Base-by-base conservation (phyloP, 2,113 vertebrate species). In the Megaleporinus macrocephalus region DNA sequence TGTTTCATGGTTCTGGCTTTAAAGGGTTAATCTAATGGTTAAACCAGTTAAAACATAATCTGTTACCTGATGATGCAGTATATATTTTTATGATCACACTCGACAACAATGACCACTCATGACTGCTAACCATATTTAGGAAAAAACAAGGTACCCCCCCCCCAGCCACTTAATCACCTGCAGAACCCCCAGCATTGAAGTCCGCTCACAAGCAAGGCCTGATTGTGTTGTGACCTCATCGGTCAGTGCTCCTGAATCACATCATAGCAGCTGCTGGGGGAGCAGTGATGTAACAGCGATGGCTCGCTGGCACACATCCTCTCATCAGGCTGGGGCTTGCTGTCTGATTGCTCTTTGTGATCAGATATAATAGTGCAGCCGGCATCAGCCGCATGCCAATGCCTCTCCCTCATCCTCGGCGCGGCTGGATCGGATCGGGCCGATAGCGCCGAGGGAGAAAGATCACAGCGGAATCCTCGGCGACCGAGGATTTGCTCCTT, bases 271-370 rank as follows among this genome's bases (percentile, higher is more conserved):
- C 57, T 61, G 57, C 57, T 70, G 0, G 10, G n/a, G 33, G 66
- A 70, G 66, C 66, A 51, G 73, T 78, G 81, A 80, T 83, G 79
- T 78, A 59, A 72, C 73, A 69, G 74, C 44, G 27, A 77, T 47
- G 75, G 41, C 24, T 80, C 3, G 47, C 66, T 78, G 53, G 71
- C 78, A 81, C 26, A 69, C 81, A 66, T 73, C 44, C 71, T 77
- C 61, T 76, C 78, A 74, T 81, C 81, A 78, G 62, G 57, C 84
- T 29, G 41, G 61, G 62, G 62, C 62, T 69, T 78, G 44, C 65
- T 18, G 30, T 63, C 79, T 85, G 85, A 80, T 83, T 84, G 77
- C 76, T 77, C 66, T 68, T 73, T 84, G 71, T 79, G 61, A 81
- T 85, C 76, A 66, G 73, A 83, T 78, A 76, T 76, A 80, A 81